A percentile compares a stretch with the other conserved stretches of the same genome.
Evolutionary conservation across 2,113 vertebrate species (phyloP).

Genomic region (Butorides virescens): DNA sequence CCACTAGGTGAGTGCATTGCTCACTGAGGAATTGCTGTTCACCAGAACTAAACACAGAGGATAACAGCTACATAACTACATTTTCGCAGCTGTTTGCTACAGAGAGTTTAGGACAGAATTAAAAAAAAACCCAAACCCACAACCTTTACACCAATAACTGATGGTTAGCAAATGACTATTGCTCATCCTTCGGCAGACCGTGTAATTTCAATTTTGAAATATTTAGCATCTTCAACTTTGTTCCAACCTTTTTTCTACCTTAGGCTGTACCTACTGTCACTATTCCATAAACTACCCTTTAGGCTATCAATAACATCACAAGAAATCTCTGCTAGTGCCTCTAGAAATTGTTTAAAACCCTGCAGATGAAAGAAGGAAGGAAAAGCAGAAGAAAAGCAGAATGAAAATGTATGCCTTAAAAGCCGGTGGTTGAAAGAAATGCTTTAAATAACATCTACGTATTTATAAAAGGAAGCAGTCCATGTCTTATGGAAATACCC

Average conservation of each 20-base stretch:
- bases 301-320: background rate
- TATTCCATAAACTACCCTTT: background rate
- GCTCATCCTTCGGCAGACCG: background rate
- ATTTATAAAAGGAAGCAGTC: conserved; percentile 42
- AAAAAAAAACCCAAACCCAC: background rate
- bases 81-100: background rate
- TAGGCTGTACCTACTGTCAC: background rate
- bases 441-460: conserved; percentile 14
- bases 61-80: background rate
- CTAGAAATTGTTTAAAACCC: conserved; percentile 32
- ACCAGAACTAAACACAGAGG: background rate
- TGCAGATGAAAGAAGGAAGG: background rate
- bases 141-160: background rate
- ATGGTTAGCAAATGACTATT: background rate
- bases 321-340: background rate
- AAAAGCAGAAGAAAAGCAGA: background rate
- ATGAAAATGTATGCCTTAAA: background rate
- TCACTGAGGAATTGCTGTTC: background rate
- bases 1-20: background rate
- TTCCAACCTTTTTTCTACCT: background rate
- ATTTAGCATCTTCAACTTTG: background rate
- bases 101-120: background rate
- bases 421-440: background rate
- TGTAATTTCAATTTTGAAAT: background rate
- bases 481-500: background rate